phyloP scores from a whole-genome alignment of 2,797 vertebrate species.

The Pipistrellus nathusii region DNA sequence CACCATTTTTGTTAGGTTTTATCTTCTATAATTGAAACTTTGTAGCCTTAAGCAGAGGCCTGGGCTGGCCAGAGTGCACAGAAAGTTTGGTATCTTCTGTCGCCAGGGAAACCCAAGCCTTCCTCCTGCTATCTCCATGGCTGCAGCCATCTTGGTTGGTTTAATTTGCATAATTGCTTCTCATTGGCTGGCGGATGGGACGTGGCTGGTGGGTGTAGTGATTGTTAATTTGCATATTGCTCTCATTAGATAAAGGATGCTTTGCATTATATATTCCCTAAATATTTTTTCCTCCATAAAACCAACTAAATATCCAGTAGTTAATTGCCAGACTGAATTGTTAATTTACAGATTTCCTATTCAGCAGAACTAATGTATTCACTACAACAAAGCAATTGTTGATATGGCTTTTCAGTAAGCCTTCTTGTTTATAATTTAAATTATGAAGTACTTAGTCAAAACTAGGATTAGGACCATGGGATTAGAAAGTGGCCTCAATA shows the following conservation, averaged over 20 bases:
- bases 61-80: too few species aligned
- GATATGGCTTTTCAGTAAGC: background rate
- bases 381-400: background rate
- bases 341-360: background rate
- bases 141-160: too few species aligned
- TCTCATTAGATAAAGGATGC: background rate
- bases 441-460: background rate
- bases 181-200: too few species aligned
- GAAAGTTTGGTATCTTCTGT: too few species aligned
- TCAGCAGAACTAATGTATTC: constrained; percentile 2
- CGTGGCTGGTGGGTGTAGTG: too few species aligned
- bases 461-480: background rate
- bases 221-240: too few species aligned
- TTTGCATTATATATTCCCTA: background rate
- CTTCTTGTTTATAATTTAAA: constrained; percentile 24
- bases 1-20: too few species aligned
- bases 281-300: constrained; percentile 29
- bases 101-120: too few species aligned
- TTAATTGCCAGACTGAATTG: background rate
- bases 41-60: too few species aligned
- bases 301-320: background rate
- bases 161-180: too few species aligned
- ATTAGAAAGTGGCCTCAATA: background rate
- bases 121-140: too few species aligned
- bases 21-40: too few species aligned